Base-by-base conservation (phyloP, 2,888 invertebrate genomes). In the Formica aserva region DNA sequence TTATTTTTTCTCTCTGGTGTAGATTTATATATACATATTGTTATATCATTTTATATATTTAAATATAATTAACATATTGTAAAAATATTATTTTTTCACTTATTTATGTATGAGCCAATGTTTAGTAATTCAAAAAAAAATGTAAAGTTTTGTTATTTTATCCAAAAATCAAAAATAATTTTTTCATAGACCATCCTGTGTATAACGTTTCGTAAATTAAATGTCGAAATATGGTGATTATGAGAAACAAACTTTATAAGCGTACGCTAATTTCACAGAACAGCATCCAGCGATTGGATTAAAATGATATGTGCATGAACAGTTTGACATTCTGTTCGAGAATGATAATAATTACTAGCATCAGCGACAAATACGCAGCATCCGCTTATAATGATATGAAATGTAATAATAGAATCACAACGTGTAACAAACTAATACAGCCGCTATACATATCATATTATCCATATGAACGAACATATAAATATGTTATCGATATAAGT, bases 401-500 rank as follows among this genome's bases (percentile, higher is more conserved):
- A 90, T 80, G 85, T 85, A 83, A 88, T 65, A 66, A 55, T 88
- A 86, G 29, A 90, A 88, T 85, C 86, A 90, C 83, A 87, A 90
- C 77, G 74, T 41, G 60, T 85, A 90, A 89, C 85, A 74, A 88
- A 85, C 81, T 87, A 77, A 85, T 75, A 69, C 32, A 60, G 60
- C 41, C 65, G 52, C 35, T 45, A 48, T 81, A 75, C 45, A 75
- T 63, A 22, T 52, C 57, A 29, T 48, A 6, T 76, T 66, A 67
- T 52, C 26, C 45, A 77, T 85, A 77, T 71, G 65, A 87, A 87
- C 67, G 8, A 52, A 52, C 8, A 52, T 52, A n/a, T 52, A n/a
- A 52, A 52, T 45, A 45, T n/a, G 48, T 52, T 52, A 52, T 52
- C 48, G 85, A 87, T 69, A 38, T 65, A 52, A 60, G 18, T 32